Percentiles rank a stretch among this genome's conserved stretches.
phyloP scores from a whole-genome alignment of 2,888 invertebrate genomes.

The Zaprionus bogoriensis region DNA sequence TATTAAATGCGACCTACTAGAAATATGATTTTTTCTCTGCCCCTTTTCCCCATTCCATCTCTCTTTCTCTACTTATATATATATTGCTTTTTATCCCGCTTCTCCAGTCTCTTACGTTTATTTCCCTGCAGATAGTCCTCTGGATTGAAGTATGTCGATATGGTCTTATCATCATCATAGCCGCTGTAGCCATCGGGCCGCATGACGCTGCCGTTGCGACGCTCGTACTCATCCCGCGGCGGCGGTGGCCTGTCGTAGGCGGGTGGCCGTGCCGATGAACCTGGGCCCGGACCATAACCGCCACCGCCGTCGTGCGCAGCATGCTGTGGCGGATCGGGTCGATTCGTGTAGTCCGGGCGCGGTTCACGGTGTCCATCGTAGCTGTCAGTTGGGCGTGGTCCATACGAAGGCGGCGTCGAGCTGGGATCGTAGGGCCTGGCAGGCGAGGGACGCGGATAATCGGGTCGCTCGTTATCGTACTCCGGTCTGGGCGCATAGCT shows the following conservation, averaged over 20 bases:
- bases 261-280: slow-evolving; percentile 58
- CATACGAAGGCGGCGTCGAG: slow-evolving; percentile 49
- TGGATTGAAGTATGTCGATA: slow-evolving; percentile 82
- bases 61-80: neutral
- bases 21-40: too few species aligned
- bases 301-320: too few species aligned
- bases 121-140: slow-evolving; percentile 79
- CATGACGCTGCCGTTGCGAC: slow-evolving; percentile 58
- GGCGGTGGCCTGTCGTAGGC: slow-evolving; percentile 42
- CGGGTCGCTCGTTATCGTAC: slow-evolving; percentile 52
- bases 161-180: slow-evolving; percentile 80
- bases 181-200: slow-evolving; percentile 65
- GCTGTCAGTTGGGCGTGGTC: slow-evolving; percentile 35
- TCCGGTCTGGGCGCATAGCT: slow-evolving; percentile 67
- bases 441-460: slow-evolving; percentile 41
- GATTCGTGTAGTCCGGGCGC: slow-evolving; percentile 75
- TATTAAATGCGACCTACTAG: too few species aligned
- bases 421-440: slow-evolving; percentile 55
- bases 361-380: slow-evolving; percentile 54
- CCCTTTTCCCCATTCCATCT: neutral
- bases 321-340: slow-evolving; percentile 74
- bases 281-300: slow-evolving; percentile 34
- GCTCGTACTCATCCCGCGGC: slow-evolving; percentile 56
- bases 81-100: too few species aligned
- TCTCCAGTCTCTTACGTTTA: slow-evolving; percentile 71